Evolutionary conservation across 2,797 vertebrate genomes (phyloP).

Genomic region (Decapterus maruadsi): DNA sequence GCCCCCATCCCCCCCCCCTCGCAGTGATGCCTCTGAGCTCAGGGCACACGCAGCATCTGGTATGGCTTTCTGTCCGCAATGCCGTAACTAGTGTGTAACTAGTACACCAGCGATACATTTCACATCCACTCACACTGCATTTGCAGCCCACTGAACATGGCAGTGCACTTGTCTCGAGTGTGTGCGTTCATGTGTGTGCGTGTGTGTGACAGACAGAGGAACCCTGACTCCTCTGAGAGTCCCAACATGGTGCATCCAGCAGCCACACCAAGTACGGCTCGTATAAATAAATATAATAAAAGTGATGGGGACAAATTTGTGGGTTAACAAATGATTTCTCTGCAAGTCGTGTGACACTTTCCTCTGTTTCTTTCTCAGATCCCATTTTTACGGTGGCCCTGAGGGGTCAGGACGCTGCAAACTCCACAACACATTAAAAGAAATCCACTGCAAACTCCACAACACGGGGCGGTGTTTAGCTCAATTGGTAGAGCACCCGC

Average conservation of each 20-base stretch:
- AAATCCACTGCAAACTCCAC: too few species aligned
- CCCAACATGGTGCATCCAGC: background rate
- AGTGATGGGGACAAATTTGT: background rate
- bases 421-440: too few species aligned
- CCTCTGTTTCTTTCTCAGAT: background rate
- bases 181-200: background rate
- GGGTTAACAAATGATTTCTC: background rate
- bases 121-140: slow-evolving; percentile 61
- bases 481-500: too few species aligned
- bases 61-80: slow-evolving; percentile 73
- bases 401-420: too few species aligned
- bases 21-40: slow-evolving; percentile 68
- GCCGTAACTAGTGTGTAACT: slow-evolving; percentile 48
- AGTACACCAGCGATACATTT: slow-evolving; percentile 70
- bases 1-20: too few species aligned
- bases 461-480: too few species aligned
- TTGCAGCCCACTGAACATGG: slow-evolving; percentile 53
- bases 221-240: background rate
- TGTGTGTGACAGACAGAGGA: slow-evolving; percentile 15
- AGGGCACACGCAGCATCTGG: slow-evolving; percentile 74
- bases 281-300: background rate
- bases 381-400: too few species aligned
- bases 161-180: slow-evolving; percentile 2
- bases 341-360: background rate
- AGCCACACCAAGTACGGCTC: background rate